Conservation (phyloP, 2,113 vertebrate species). For the Pheucticus melanocephalus region DNA sequence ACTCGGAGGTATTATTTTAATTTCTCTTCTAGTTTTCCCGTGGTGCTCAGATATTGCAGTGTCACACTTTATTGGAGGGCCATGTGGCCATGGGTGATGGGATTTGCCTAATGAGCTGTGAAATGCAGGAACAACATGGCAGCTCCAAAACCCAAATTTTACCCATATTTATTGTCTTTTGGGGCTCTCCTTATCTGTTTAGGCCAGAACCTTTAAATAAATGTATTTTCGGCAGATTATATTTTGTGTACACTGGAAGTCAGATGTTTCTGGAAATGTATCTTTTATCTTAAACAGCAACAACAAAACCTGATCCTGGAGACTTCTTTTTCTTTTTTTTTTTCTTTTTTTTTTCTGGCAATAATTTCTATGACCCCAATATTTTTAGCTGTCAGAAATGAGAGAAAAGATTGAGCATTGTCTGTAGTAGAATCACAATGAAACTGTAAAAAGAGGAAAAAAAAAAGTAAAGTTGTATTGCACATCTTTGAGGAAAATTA, state of each 20-base stretch:
- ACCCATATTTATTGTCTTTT: background rate
- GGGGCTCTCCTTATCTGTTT: slow-evolving; percentile 5
- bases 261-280: background rate
- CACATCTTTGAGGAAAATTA: slow-evolving; percentile 57
- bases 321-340: background rate
- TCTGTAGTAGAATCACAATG: background rate
- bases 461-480: background rate
- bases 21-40: background rate
- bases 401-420: background rate
- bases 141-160: background rate
- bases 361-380: slow-evolving; percentile 24
- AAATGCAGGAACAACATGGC: slow-evolving; percentile 2
- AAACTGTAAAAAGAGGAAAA: background rate
- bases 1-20: slow-evolving; percentile 7
- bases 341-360: background rate
- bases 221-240: background rate
- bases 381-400: slow-evolving; percentile 16
- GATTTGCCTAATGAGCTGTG: slow-evolving; percentile 39
- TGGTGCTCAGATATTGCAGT: background rate
- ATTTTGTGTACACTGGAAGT: background rate
- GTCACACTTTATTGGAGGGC: background rate
- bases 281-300: background rate
- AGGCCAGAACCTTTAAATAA: slow-evolving; percentile 6
- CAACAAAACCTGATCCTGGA: background rate
- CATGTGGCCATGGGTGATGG: background rate